Evolutionary conservation across 2,113 vertebrate genomes (phyloP).

Genomic region (Malurus cyaneus): DNA sequence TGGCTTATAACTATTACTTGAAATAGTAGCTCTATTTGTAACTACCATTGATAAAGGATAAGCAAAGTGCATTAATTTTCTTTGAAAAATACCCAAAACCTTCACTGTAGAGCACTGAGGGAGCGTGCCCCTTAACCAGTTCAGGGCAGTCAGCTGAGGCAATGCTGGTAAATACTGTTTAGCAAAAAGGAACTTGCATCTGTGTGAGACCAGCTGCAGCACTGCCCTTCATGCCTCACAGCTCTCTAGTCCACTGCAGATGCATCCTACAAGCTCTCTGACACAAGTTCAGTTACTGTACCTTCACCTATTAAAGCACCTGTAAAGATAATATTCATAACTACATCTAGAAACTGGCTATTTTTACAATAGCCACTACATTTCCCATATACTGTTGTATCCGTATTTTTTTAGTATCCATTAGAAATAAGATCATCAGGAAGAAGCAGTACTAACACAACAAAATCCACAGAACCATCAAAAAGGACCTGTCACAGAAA

Average conservation of each 20-base stretch:
- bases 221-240: neutral
- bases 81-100: constrained; percentile 68
- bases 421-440: neutral
- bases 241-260: neutral
- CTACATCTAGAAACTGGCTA: neutral
- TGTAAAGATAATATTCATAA: neutral
- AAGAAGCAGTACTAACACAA: neutral
- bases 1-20: constrained; percentile 77
- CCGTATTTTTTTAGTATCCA: neutral
- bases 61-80: constrained; percentile 77
- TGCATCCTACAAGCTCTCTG: neutral
- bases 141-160: constrained; percentile 16
- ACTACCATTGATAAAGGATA: constrained; percentile 77
- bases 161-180: neutral
- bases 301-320: neutral
- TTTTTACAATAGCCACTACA: neutral
- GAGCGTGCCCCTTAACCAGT: constrained; percentile 58
- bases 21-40: constrained; percentile 79
- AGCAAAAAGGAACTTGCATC: neutral
- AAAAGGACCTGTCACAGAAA: constrained; percentile 5
- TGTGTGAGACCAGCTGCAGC: neutral
- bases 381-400: neutral
- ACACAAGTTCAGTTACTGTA: neutral
- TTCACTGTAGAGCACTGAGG: constrained; percentile 33
- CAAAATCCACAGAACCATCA: neutral